phyloP scores from a whole-genome alignment of 2,888 invertebrate species.

The Xanthorhoe designata region DNA sequence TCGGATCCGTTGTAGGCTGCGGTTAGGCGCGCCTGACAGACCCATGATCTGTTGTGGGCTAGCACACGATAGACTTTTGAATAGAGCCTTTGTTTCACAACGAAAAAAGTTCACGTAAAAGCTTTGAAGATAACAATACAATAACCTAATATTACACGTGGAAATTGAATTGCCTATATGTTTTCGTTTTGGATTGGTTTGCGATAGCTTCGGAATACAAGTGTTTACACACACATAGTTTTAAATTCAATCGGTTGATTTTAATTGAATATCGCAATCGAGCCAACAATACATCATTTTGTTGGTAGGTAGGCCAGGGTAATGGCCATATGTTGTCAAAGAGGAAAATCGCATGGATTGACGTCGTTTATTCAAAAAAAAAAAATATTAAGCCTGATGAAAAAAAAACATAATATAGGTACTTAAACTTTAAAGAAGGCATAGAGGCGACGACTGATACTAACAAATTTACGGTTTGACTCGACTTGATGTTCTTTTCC shows the following conservation, averaged over 20 bases:
- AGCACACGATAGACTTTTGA: slow-evolving; percentile 71
- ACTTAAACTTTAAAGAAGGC: too few relatives aligned
- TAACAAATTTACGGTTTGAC: too few relatives aligned
- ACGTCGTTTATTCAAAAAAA: background rate
- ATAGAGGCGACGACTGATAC: too few relatives aligned
- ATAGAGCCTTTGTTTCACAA: slow-evolving; percentile 66
- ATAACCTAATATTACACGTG: slow-evolving; percentile 45
- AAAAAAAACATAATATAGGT: too few relatives aligned
- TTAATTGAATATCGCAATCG: slow-evolving; percentile 16
- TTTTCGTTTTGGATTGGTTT: slow-evolving; percentile 26
- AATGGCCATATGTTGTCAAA: background rate
- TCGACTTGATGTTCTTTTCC: too few relatives aligned
- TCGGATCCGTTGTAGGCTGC: slow-evolving; percentile 68
- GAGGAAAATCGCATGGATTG: background rate
- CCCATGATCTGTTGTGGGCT: slow-evolving; percentile 68
- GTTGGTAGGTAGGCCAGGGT: background rate
- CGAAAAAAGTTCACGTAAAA: slow-evolving; percentile 56
- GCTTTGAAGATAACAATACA: slow-evolving; percentile 57
- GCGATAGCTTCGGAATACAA: background rate
- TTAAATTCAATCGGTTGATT: slow-evolving; percentile 8
- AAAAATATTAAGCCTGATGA: background rate
- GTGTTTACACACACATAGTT: slow-evolving; percentile 5
- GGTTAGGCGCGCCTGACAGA: slow-evolving; percentile 73
- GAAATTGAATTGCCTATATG: slow-evolving; percentile 37
- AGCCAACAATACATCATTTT: background rate